Base-by-base conservation (phyloP, 2,888 invertebrate species). In the Dexiosoma caninum region DNA sequence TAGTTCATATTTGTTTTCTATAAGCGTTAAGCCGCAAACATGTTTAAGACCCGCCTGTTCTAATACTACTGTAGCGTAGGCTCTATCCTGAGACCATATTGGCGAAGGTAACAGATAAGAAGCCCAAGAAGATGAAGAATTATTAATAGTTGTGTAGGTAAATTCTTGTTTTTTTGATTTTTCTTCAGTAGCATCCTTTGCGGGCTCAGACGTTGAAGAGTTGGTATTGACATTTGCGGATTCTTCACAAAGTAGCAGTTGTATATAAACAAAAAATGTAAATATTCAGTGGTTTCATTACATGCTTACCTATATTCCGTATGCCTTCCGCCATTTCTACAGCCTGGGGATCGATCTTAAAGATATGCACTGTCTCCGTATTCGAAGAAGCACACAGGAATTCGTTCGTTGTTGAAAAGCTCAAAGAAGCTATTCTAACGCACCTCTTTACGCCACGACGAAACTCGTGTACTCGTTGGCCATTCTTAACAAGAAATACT, bases 301-400 rank as follows among this genome's bases (percentile, higher is more conserved):
- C 51, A 6, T 5, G 10, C 44, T 46, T 19, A 75, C 53, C 64
- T 57, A 62, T 79, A 30, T 30, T 60, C 6, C 86, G 84, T 81
- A 87, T 88, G 12, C 87, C 84, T 82, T 89, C 90, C 1, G 87
- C 86, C n/a, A 80, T 55, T 77, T 90, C 89, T 37, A 89, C 87
- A 0, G 88, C 86, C 14, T 86, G 86, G 1, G 84, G 59, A 80
- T 90, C 89, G 21, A 90, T 87, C 84, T 88, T 90, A 78, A 90
- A 90, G 57, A 90, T 86, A 80, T 90, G 90, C 71, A 90, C 88
- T 37, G 90, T 90, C 83, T 90, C 90, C 53, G 90, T 90, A 78
- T 90, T 90, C 30, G 90, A 90, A 42, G 90, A 89, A 59, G 87
- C 89, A 74, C 90, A 90, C 7, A 90, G 82, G 64, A 88, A 90